Conservation (phyloP, 2,113 vertebrate genomes). For the Uropsilus gracilis region DNA sequence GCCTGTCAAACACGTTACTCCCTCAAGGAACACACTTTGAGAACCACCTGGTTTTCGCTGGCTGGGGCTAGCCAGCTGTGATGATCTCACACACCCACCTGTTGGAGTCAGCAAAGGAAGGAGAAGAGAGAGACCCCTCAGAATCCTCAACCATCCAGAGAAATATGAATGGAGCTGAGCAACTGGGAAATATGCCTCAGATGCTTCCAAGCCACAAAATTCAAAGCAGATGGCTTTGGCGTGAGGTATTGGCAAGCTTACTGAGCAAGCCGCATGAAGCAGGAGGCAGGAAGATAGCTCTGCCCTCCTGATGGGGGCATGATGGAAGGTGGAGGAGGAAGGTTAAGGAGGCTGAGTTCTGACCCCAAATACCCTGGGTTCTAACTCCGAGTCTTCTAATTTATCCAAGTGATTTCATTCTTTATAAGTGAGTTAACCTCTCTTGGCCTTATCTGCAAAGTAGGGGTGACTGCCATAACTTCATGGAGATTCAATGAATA, state of each 20-base stretch:
- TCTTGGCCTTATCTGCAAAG: neutral
- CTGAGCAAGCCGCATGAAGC: neutral
- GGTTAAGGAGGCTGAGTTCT: neutral
- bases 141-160: neutral
- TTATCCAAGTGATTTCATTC: neutral
- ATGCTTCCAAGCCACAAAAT: neutral
- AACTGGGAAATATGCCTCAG: no score
- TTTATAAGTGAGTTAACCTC: neutral
- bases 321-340: neutral
- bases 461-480: neutral
- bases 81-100: neutral
- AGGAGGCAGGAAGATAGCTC: neutral
- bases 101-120: neutral
- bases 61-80: accelerated
- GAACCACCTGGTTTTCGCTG: neutral
- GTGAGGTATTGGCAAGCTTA: neutral
- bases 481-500: neutral
- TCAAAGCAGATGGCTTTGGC: neutral
- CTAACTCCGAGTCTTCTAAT: neutral
- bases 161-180: neutral
- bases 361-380: neutral
- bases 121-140: accelerated
- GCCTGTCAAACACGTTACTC: neutral
- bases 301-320: neutral
- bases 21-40: neutral